Evolutionary conservation across 2,113 vertebrate species (phyloP).

Genomic region (Ceyx margarethae): DNA sequence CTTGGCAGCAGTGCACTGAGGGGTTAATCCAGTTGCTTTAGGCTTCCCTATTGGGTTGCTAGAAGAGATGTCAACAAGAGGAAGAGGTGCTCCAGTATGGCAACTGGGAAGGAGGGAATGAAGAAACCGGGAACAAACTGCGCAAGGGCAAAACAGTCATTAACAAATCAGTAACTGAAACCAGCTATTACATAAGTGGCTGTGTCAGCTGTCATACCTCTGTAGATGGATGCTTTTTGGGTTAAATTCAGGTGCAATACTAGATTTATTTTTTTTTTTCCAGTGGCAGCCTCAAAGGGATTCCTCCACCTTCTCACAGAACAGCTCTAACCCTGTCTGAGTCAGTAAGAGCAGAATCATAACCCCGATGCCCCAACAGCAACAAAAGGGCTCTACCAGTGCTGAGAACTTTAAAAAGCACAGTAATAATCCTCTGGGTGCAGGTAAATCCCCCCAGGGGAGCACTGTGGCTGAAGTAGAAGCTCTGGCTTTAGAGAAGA

Average conservation of each 20-base stretch:
- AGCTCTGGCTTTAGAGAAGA: not conserved
- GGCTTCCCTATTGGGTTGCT: not conserved
- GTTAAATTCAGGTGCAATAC: not conserved
- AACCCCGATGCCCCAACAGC: not conserved
- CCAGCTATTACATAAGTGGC: not conserved
- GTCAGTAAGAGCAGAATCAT: not conserved
- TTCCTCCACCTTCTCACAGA: not conserved
- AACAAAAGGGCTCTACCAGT: not conserved
- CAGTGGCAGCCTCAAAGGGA: not conserved
- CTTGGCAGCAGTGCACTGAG: not conserved
- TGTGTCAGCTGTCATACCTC: not conserved
- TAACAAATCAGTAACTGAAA: constrained; percentile 41
- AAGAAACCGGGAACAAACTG: constrained; percentile 31
- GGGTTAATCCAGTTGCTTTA: not conserved
- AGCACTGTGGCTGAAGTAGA: not conserved
- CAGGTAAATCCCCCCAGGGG: not conserved
- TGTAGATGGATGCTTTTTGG: not conserved
- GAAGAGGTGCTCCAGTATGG: not conserved
- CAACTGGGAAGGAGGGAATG: constrained; percentile 23
- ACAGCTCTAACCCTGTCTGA: not conserved
- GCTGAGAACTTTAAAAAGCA: not conserved
- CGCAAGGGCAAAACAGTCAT: constrained; percentile 52
- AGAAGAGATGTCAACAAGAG: constrained; percentile 15
- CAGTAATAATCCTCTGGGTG: not conserved
- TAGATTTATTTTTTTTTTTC: not conserved